Evolutionary conservation across 2,888 invertebrate species (phyloP), one percentile per base, ranked within the genome.

Genomic region (Oxycera nigricornis): DNA sequence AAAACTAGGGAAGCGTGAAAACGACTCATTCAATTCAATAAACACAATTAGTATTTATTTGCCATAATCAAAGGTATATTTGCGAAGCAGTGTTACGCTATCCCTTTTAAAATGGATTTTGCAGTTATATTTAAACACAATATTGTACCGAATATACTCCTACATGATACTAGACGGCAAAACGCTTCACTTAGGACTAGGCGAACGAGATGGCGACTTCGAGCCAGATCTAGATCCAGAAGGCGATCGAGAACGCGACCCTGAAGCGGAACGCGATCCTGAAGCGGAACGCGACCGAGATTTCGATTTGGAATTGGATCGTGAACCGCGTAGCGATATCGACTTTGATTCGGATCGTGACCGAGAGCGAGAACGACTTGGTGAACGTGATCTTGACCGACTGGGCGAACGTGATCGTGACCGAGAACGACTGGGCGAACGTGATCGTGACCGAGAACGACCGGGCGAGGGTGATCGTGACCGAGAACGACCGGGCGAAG

Each of bases 371-470:
- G 72, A 72, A 2, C 24, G 7, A 2, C 57, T 57, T 39, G 24
- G 35, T 14, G 73, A 73, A n/a, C 83, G 76, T 4, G 86, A 86
- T 0, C 82, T 79, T 35, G 82, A 83, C 72, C 81, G 82, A 0
- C 86, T 73, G 14, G 72, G 35, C 39, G 73, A 72, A 22, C 74
- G 35, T 1, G 76, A 76, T 20, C 65, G 26, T 14, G 85, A 85
- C 1, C 82, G 78, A 39, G 87, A 81, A 79, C 80, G 83, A 59
- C 82, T 81, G 24, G 77, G 75, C 0, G 81, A 82, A 3, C 79
- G 50, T 22, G 67, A 72, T 11, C 46, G 20, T 3, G 77, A 75
- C 14, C 74, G n/a, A 20, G 77, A 77, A 17, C 57, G 39, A n/a
- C 75, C 74, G 28, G 52, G 41, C 3, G 76, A 77, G 31, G 62